Conservation (phyloP, 2,113 vertebrate genomes). For the Cephalopterus ornatus region DNA sequence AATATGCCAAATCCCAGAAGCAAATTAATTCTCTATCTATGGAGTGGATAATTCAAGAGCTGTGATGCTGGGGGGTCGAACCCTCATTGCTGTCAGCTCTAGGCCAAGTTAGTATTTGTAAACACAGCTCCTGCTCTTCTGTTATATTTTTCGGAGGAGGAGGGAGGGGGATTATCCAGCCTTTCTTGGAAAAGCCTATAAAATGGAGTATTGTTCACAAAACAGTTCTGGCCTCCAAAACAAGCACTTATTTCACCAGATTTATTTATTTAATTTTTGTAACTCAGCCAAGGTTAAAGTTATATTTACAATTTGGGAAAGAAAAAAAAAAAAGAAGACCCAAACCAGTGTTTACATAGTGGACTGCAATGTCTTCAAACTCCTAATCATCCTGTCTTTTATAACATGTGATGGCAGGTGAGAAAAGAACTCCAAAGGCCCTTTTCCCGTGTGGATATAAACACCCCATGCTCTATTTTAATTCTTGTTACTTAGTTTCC, state of each 20-base stretch:
- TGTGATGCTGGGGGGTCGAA: neutral
- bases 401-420: neutral
- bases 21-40: constrained; percentile 20
- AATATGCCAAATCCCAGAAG: neutral
- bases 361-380: neutral
- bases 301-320: neutral
- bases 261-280: neutral
- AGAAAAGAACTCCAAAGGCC: neutral
- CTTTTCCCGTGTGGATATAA: neutral
- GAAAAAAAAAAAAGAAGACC: neutral
- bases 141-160: neutral
- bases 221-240: neutral
- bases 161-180: neutral
- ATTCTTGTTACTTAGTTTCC: neutral
- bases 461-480: neutral
- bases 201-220: neutral
- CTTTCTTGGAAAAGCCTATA: neutral
- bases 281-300: neutral
- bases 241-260: neutral
- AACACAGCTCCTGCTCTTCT: neutral
- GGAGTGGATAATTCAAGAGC: neutral
- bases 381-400: neutral
- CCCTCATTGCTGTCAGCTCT: neutral
- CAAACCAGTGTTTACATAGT: neutral
- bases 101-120: neutral